Conservation (phyloP, 2,113 vertebrate species). For the Gavialis gangeticus region DNA sequence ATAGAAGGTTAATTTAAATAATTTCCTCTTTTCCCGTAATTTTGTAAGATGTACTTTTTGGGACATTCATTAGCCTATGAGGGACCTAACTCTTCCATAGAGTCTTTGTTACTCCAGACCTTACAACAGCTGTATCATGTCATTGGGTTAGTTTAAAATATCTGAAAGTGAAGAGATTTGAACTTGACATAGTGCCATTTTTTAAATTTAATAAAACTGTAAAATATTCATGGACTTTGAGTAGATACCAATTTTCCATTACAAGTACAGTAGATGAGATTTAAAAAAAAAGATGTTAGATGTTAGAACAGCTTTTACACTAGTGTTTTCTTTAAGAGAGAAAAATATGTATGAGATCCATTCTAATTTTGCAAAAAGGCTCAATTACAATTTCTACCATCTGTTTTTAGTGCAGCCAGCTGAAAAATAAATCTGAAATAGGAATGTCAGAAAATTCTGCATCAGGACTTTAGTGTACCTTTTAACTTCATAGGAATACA, state of each 20-base stretch:
- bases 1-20: not conserved
- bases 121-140: not conserved
- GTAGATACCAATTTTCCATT: conserved; percentile 50
- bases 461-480: conserved; percentile 11
- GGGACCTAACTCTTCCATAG: conserved; percentile 31
- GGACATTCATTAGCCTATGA: conserved; percentile 29
- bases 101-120: conserved; percentile 5
- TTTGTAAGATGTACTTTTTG: not conserved
- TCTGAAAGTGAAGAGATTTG: conserved; percentile 49
- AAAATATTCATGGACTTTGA: conserved; percentile 35
- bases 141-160: not conserved
- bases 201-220: conserved; percentile 46
- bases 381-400: not conserved
- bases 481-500: conserved; percentile 43
- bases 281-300: conserved; percentile 45
- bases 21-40: not conserved
- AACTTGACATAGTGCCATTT: conserved; percentile 36
- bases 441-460: conserved; percentile 26
- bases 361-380: conserved; percentile 40
- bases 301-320: conserved; percentile 2
- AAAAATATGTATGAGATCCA: not conserved
- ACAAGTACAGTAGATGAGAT: conserved; percentile 19
- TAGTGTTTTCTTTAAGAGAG: not conserved
- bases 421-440: conserved; percentile 52
- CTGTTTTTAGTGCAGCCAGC: conserved; percentile 18